A percentile compares a stretch with the other conserved stretches of the same genome.
Evolutionary conservation across 2,797 vertebrate genomes (phyloP).

Genomic region (Monodelphis domestica): DNA sequence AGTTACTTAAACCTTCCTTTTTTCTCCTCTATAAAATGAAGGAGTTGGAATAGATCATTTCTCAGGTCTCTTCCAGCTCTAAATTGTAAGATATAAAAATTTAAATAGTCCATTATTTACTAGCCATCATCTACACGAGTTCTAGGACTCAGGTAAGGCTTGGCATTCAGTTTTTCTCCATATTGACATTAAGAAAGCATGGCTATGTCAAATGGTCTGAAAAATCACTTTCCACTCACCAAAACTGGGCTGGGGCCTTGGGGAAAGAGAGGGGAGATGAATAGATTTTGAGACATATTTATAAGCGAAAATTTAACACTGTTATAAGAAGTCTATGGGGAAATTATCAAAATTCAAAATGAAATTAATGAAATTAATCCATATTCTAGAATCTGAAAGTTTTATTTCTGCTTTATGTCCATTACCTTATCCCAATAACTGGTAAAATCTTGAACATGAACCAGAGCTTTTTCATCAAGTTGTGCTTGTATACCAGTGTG

Average conservation of each 20-base stretch:
- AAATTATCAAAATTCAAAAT: neutral
- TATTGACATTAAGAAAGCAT: neutral
- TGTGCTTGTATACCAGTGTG: constrained; percentile 77
- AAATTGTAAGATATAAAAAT: neutral
- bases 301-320: neutral
- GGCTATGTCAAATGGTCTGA: neutral
- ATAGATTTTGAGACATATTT: neutral
- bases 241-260: neutral
- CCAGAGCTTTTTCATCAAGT: constrained; percentile 83
- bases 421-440: constrained; percentile 95
- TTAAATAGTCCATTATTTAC: neutral
- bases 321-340: neutral
- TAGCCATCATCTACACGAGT: neutral
- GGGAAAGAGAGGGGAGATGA: neutral
- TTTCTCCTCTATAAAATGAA: neutral
- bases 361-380: neutral
- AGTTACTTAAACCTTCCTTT: neutral
- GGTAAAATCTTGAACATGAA: constrained; percentile 90
- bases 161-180: neutral
- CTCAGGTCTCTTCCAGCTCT: neutral
- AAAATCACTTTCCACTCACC: neutral
- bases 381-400: neutral
- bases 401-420: neutral
- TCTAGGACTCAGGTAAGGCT: neutral
- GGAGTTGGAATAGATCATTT: neutral